Evolutionary conservation across 2,113 vertebrate species (phyloP), one percentile per base, ranked within the genome.

Genomic region (Eulemur macaco): DNA sequence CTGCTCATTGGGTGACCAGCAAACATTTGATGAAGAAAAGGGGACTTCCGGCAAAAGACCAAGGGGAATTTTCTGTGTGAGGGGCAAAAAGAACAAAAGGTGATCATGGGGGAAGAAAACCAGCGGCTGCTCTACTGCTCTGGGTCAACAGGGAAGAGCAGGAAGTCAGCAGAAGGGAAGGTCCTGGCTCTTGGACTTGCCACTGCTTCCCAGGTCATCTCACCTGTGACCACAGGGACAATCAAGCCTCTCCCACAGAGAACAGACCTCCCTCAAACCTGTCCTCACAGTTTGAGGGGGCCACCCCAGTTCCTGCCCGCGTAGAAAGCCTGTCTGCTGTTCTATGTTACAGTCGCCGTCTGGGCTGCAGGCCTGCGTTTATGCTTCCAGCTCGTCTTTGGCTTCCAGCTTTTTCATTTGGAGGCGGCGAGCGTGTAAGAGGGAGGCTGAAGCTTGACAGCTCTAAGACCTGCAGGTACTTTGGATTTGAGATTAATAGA

Each of bases 321-420:
- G n/a, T 6, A 47, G 3, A 90, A 83, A 12, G 45, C 66, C 42
- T 20, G 52, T 10, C 52, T 64, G 3, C 37, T 50, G 5, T 17
- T 42, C 9, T 13, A 25, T 14, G 42, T 27, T 11, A 5, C 0
- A 54, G 27, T 20, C 8, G 27, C 37, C 0, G 1, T n/a, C n/a
- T 14, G 29, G 68, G 54, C 82, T n/a, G 11, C 42, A 20, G 6
- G 87, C 68, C 37, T 45, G 29, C 18, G 8, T 47, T 60, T 15
- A 10, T 4, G 4, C 1, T 31, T 60, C 54, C 50, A 50, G 29
- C 58, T 74, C 1, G 0, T 29, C 47, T 68, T 10, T 47, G 50
- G 34, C 39, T 8, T 27, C 82, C 21, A 1, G 12, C 45, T 50
- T 58, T 15, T 54, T n/a, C 25, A 10, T 10, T 7, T 6, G 34